Base-by-base conservation (phyloP, 2,113 vertebrate species). In the Hemichromis elongatus region DNA sequence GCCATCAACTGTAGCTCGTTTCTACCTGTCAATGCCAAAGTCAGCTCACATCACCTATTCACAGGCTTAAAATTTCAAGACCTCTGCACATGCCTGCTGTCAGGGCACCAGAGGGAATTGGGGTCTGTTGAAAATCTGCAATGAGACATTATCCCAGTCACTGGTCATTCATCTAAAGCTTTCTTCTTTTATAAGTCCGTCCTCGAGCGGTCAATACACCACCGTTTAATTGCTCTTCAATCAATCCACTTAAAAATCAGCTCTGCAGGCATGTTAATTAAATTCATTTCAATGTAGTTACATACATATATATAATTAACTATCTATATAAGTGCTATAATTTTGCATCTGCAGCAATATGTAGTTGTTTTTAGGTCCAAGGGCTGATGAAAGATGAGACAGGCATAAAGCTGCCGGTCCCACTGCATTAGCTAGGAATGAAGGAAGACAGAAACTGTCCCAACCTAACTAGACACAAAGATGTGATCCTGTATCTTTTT, bases 171-270 rank as follows among this genome's bases (percentile, higher is more conserved):
- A 89, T 95, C 93, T 94, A 66, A 87, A 84, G 82, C 88, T 93
- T 82, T 83, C 88, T 82, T 88, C 89, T 93, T 95, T 92, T 83
- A 52, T 88, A 92, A 95, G 94, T 94, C 77, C 88, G 90, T 90
- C 81, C 55, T 89, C 54, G 81, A 70, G 66, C 63, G 54, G 90
- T 96, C 94, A 90, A 95, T 96, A 95, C 80, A 87, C 80, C 85
- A 93, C 91, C 59, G 87, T 84, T 93, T 92, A 91, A 92, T 94
- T 89, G 91, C 50, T 45, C 40, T 79, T 89, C 57, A 91, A 93
- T 96, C 94, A 92, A 94, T 94, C 84, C 82, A 57, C 77, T 83
- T 88, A 85, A 86, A 88, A 92, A 87, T 89, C 92, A 81, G 82
- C 86, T 82, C 84, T 83, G 80, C 2, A 12, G 88, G 83, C 84